phyloP scores from a whole-genome alignment of 1,140 invertebrate species.

The Caenorhabditis remanei region DNA sequence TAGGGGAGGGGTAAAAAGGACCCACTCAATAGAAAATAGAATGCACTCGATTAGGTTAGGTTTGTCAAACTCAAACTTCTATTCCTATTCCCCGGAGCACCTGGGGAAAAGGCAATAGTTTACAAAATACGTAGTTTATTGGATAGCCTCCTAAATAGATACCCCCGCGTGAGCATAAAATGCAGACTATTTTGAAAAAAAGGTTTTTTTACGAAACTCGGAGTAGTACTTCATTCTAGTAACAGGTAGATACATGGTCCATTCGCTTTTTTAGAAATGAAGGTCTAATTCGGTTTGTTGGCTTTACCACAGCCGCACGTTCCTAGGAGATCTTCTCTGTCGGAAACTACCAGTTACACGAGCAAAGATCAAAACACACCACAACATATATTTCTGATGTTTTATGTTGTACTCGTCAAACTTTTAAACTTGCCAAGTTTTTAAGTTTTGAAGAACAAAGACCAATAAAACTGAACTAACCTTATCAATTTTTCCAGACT shows the following conservation, averaged over 20 bases:
- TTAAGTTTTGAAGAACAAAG: not conserved
- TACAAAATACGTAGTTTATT: slow-evolving; percentile 12
- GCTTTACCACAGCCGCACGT: not conserved
- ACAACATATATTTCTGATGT: slow-evolving; percentile 19
- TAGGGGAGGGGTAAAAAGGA: not conserved
- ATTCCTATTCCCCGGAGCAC: slow-evolving; percentile 44
- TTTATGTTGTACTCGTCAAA: not conserved
- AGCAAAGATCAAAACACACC: slow-evolving; percentile 20
- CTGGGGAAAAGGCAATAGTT: slow-evolving; percentile 44
- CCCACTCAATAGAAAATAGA: slow-evolving; percentile 40
- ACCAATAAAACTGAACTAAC: not conserved
- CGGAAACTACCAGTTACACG: slow-evolving; percentile 4
- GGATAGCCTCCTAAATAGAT: slow-evolving; percentile 18
- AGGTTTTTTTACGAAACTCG: not conserved
- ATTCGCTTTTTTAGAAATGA: not conserved
- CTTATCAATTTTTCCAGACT: slow-evolving; percentile 38
- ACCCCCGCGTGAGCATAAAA: not conserved
- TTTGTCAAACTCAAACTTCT: slow-evolving; percentile 18
- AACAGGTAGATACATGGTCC: not conserved
- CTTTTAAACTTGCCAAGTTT: not conserved
- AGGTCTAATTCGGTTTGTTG: not conserved
- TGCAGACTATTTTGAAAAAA: slow-evolving; percentile 6
- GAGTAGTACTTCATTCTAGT: slow-evolving; percentile 2
- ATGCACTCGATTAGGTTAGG: slow-evolving; percentile 54
- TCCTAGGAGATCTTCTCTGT: not conserved